These are phyloP conservation scores for Agrochola macilenta DNA, from an alignment of 2,888 invertebrate genomes.

Conservation along the genomic window DNA sequence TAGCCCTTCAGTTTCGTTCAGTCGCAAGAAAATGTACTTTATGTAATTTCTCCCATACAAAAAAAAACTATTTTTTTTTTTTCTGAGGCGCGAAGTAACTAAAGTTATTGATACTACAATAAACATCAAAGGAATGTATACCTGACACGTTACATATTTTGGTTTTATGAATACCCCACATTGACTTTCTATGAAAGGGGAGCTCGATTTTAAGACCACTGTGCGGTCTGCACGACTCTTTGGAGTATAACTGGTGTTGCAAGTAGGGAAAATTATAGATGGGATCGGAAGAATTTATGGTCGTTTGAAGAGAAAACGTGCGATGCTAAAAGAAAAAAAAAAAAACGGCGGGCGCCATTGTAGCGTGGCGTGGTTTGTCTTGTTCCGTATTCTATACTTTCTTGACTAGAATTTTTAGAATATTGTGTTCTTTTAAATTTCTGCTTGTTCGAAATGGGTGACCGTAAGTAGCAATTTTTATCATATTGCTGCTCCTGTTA, in stretches of 20 bases:
- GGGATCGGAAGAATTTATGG: background rate
- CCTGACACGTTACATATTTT: no score
- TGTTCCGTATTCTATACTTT: background rate
- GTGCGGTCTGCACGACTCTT: no score
- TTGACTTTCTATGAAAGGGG: no score
- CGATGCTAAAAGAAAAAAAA: background rate
- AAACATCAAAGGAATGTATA: no score
- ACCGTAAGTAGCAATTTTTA: slow-evolving; percentile 56
- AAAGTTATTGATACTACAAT: no score
- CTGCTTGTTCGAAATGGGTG: slow-evolving; percentile 54
- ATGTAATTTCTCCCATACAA: no score
- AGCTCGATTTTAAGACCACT: no score
- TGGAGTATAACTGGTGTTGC: background rate
- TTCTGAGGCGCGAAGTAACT: no score
- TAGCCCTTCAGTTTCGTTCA: no score
- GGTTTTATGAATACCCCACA: no score
- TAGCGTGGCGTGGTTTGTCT: slow-evolving; percentile 63
- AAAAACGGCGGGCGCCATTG: slow-evolving; percentile 36
- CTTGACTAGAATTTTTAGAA: background rate
- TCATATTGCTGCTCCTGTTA: background rate
- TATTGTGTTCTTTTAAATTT: background rate
- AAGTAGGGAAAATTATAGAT: background rate
- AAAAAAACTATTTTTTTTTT: no score
- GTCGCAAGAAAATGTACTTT: no score
- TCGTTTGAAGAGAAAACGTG: background rate